Percentiles rank a stretch among this genome's conserved stretches.
Evolutionary conservation across 2,888 invertebrate species (phyloP).

Genomic region (Agrenia bidenticulata): DNA sequence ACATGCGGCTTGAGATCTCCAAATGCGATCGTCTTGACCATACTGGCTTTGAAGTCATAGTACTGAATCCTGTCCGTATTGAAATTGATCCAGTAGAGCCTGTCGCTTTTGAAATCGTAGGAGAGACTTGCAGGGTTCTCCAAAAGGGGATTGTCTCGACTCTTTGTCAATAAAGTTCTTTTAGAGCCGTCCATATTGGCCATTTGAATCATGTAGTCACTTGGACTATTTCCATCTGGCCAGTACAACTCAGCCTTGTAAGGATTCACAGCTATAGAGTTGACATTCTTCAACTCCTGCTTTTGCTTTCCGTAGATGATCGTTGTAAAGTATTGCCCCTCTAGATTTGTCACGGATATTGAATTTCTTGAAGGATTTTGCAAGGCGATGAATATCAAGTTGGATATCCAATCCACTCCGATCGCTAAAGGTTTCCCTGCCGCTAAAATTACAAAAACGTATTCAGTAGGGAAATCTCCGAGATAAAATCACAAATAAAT

Average conservation of each 20-base stretch:
- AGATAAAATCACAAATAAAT: too few relatives aligned
- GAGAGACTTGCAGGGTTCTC: conserved; percentile 54
- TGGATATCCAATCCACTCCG: conserved; percentile 79
- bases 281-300: conserved; percentile 56
- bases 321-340: conserved; percentile 69
- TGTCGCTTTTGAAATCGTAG: conserved; percentile 55
- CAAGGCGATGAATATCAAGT: conserved; percentile 72
- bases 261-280: conserved; percentile 72
- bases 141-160: conserved; percentile 53
- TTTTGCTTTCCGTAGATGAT: conserved; percentile 49
- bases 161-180: conserved; percentile 53
- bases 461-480: neutral
- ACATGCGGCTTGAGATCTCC: conserved; percentile 62
- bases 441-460: conserved; percentile 53
- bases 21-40: conserved; percentile 52
- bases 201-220: conserved; percentile 60
- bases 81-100: conserved; percentile 68
- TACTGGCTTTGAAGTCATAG: conserved; percentile 60
- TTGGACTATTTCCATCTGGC: conserved; percentile 59
- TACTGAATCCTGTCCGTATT: conserved; percentile 64
- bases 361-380: conserved; percentile 59
- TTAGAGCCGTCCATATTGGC: conserved; percentile 63
- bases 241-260: conserved; percentile 63
- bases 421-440: conserved; percentile 68
- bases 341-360: conserved; percentile 70